Percentiles rank a stretch among this genome's conserved stretches.
phyloP scores from a whole-genome alignment of 2,113 vertebrate species.

The Micronisus gabar region DNA sequence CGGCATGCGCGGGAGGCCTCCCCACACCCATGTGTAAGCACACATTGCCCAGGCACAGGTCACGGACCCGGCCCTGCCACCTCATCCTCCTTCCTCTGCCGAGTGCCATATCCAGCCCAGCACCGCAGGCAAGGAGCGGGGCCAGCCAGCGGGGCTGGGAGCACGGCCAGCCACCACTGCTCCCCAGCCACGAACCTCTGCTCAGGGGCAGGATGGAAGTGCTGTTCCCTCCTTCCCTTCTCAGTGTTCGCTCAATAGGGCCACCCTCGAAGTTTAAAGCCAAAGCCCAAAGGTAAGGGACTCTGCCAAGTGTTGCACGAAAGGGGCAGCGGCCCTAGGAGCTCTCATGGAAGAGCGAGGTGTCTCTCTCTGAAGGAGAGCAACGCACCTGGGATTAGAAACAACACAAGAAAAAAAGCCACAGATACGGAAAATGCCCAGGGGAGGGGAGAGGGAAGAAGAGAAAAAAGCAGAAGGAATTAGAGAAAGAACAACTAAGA shows the following conservation, averaged over 20 bases:
- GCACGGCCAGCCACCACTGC: rapidly evolving
- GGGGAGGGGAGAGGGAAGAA: background rate
- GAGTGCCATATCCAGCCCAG: background rate
- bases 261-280: background rate
- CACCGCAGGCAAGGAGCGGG: background rate
- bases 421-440: background rate
- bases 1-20: rapidly evolving
- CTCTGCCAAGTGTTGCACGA: background rate
- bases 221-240: background rate
- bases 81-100: background rate
- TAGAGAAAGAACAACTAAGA: background rate
- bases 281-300: background rate
- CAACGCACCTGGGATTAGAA: background rate
- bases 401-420: background rate
- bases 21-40: rapidly evolving
- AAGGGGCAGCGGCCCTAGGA: background rate
- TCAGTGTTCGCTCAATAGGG: background rate
- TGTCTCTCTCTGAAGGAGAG: background rate
- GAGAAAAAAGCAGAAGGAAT: background rate
- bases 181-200: background rate
- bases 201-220: background rate
- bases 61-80: background rate
- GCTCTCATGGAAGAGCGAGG: background rate
- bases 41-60: background rate
- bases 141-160: background rate